Base-by-base conservation (phyloP, 1,140 invertebrate species). In the Hycleus phaleratus region DNA sequence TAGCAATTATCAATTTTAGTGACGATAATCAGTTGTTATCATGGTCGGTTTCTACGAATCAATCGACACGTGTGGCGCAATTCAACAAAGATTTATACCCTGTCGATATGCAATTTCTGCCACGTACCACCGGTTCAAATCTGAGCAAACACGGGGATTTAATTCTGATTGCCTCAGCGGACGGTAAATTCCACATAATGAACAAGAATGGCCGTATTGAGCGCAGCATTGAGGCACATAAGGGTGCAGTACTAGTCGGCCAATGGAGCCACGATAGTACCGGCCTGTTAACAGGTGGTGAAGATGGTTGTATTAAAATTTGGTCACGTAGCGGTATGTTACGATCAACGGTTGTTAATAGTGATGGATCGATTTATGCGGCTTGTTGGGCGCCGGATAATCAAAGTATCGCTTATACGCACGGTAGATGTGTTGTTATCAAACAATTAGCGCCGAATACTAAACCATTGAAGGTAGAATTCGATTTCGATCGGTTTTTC, bases 261-360 rank as follows among this genome's bases (percentile, higher is more conserved):
- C 82, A 82, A 69, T 98, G 96, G 96, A 96, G 89, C 75, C 85
- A 86, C 55, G 95, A 98, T 78, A 96, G 93, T 3, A 86, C 90
- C 43, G 90, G 91, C 8, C 79, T 98, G 44, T 76, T 96, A 2
- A 96, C 93, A 70, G 86, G 90, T 87, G 95, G 95, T 1, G 95
- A 99, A 80, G 97, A 99, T 80, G 97, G 96, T 9, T 82, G 85
- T 39, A 83, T 98, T 0, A 97, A 98, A 77, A 87, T 98, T 56
- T 99, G 96, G 95, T 98, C 96, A 3, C 77, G 93, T 26, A 94
- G 87, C 73, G 95, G 95, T 46, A 94, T 99, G 85, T 76, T 98
- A 3, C 81, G 96, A 25, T 95, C 93, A 9, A 92, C 91, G 3
- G 77, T 97, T 1, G 84, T 92, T 24, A 87, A 93, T 70, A 87